Conservation (phyloP, 64 coral and sea anemone genomes). For the Astreopora myriophthalma region DNA sequence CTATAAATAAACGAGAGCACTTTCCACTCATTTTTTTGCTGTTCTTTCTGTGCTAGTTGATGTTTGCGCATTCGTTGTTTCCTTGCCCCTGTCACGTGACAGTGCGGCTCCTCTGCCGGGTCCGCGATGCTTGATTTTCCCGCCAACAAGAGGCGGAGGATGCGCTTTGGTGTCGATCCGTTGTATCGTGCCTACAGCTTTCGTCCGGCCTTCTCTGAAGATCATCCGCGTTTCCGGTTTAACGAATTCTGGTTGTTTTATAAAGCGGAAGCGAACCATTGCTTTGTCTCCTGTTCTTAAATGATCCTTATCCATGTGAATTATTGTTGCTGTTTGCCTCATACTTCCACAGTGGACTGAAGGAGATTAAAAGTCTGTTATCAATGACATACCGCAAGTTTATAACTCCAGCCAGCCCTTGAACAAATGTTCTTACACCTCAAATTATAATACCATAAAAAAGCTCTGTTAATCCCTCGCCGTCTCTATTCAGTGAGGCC, state of each 20-base stretch:
- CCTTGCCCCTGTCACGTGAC: conserved; percentile 49
- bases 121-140: conserved; percentile 89
- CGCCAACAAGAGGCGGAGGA: conserved; percentile 76
- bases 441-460: no score
- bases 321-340: conserved; percentile 94
- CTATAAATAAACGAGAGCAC: neutral
- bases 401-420: no score
- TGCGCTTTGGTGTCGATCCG: conserved; percentile 77
- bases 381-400: no score
- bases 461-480: no score
- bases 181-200: conserved; percentile 95
- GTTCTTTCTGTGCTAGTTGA: conserved; percentile 69
- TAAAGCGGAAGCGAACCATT: conserved; percentile 91
- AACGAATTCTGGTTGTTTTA: conserved; percentile 95
- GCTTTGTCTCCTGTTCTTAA: conserved; percentile 95
- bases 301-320: conserved; percentile 89
- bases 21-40: conserved; percentile 42
- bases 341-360: conserved; percentile 94
- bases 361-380: neutral
- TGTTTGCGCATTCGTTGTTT: conserved; percentile 57
- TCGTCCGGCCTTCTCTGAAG: conserved; percentile 97
- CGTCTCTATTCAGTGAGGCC: no score
- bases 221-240: conserved; percentile 94
- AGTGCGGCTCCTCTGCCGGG: conserved; percentile 48
- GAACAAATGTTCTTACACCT: no score